Evolutionary conservation across 2,888 invertebrate species (phyloP).

Genomic region (Phalangium opilio): DNA sequence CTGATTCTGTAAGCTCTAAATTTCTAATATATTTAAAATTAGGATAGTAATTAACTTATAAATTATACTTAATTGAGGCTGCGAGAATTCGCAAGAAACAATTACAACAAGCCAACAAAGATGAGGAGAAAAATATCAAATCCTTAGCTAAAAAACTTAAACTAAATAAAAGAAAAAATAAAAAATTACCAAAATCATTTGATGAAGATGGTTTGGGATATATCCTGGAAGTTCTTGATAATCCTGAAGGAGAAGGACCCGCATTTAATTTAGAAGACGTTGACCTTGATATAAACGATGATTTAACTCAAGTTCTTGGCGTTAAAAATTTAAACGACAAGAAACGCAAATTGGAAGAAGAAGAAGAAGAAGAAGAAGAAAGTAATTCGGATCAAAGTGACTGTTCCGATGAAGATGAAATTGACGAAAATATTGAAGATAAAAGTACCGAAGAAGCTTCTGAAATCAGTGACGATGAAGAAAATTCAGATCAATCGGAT

Average conservation of each 20-base stretch:
- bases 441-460: slow-evolving; percentile 4
- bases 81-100: slow-evolving; percentile 8
- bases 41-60: too few species aligned
- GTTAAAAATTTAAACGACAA: slow-evolving; percentile 18
- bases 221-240: slow-evolving; percentile 9
- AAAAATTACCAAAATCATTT: slow-evolving; percentile 4
- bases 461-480: slow-evolving; percentile 6
- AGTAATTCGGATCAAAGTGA: background rate
- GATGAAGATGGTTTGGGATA: slow-evolving; percentile 13
- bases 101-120: slow-evolving; percentile 12
- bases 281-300: slow-evolving; percentile 37
- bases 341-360: too few species aligned
- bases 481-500: slow-evolving; percentile 4
- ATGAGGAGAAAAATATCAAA: slow-evolving; percentile 14
- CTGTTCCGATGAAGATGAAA: background rate
- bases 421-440: slow-evolving; percentile 2
- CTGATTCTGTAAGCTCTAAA: background rate
- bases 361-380: background rate
- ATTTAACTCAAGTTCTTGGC: slow-evolving; percentile 48
- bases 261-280: slow-evolving; percentile 34
- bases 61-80: background rate
- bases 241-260: background rate
- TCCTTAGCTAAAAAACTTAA: slow-evolving; percentile 10
- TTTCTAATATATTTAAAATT: too few species aligned
- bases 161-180: slow-evolving; percentile 8